Base-by-base conservation (phyloP, 2,113 vertebrate species). In the Peucedramus taeniatus region DNA sequence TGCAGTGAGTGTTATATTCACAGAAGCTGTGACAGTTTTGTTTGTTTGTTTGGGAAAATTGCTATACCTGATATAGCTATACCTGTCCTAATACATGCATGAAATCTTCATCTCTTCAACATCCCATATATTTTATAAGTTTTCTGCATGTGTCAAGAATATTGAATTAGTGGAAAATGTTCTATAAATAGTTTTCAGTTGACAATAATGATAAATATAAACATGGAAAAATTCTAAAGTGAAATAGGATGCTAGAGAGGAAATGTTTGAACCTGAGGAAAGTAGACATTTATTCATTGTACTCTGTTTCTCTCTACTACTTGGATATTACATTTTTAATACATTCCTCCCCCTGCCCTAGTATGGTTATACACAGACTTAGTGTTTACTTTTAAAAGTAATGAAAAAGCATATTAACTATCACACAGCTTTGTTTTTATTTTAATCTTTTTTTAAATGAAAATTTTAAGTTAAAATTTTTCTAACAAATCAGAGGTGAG, bases 311-410 rank as follows among this genome's bases (percentile, higher is more conserved):
- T 83, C 17, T 53, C 10, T 68, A 35, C 5, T 60, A 17, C 47
- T 60, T 76, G 13, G 6, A 20, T 75, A 47, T 39, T 66, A 40
- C 1, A 7, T 60, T 89, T 71, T 6, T 20, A 51, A 21, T 68
- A 27, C 13, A 9, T 37, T 5, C 3, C 6, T 3, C 7, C 6
- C 3, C 10, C 20, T 0, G 1, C 10, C 5, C 8, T 10, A 72
- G 8, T n/a, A 17, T 37, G 26, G 12, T 70, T 78, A 60, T 24
- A 49, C 7, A 22, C 7, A 40, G 27, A 75, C 20, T 53, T 45
- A 51, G 5, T 35, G 16, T 56, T 82, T 39, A 3, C 6, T 79
- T 87, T 87, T 53, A 21, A 45, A 79, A 82, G 15, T 24, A 19
- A 33, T 45, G 15, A 61, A 64, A 83, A 87, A 33, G 0, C 9